Percentiles rank a stretch among this genome's conserved stretches.
Conservation (phyloP, 2,888 invertebrate genomes). For the Drepanosiphum platanoidis region DNA sequence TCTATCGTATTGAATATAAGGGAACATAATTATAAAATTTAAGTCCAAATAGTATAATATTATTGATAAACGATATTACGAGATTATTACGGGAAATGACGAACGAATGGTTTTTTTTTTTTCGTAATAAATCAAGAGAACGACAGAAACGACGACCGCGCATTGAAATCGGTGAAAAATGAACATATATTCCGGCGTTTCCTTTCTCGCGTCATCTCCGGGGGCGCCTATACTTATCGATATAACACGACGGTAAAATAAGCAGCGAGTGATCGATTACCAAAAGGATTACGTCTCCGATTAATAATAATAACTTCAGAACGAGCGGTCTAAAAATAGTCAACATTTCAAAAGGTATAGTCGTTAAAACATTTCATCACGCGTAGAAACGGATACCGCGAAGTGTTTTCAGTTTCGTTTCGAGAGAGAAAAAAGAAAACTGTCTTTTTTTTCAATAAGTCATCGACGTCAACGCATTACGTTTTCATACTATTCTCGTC, state of each 20-base stretch:
- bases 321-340: background rate
- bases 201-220: background rate
- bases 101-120: background rate
- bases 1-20: too few relatives aligned
- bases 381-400: background rate
- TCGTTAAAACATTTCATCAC: background rate
- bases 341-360: background rate
- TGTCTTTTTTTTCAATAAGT: background rate
- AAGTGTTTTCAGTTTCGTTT: background rate
- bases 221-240: background rate
- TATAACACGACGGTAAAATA: background rate
- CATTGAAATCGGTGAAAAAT: background rate
- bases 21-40: too few relatives aligned
- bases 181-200: background rate
- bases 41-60: too few relatives aligned
- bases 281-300: background rate
- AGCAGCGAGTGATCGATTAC: slow-evolving; percentile 24
- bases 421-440: too few relatives aligned
- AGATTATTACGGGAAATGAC: background rate
- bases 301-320: background rate
- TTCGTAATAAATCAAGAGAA: background rate
- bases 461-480: background rate
- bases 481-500: background rate
- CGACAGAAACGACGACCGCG: background rate
- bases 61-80: background rate